Percentiles rank a stretch among this genome's conserved stretches.
Evolutionary conservation across 2,113 vertebrate species (phyloP).

Genomic region (Pseudonaja textilis): DNA sequence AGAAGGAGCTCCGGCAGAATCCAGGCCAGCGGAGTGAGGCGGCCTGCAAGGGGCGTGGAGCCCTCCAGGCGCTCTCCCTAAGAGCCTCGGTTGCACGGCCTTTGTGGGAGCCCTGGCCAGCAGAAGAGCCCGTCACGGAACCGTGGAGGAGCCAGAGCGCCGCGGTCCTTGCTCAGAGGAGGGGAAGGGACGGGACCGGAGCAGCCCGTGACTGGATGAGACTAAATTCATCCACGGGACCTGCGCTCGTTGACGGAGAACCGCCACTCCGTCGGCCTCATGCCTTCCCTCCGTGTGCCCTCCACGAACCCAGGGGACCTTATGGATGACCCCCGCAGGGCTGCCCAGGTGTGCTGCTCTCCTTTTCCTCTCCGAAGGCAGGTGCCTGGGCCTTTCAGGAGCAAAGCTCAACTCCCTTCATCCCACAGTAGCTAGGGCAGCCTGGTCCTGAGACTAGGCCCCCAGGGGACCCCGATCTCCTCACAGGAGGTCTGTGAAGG

Average conservation of each 20-base stretch:
- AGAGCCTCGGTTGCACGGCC: background rate
- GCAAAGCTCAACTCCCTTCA: background rate
- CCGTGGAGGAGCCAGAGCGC: background rate
- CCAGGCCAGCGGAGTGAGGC: background rate
- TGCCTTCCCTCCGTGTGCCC: background rate
- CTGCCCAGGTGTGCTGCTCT: background rate
- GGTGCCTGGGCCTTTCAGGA: background rate
- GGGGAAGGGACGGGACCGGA: background rate
- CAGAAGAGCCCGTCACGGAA: background rate
- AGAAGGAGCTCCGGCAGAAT: background rate
- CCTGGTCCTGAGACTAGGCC: background rate
- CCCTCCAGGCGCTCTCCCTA: background rate
- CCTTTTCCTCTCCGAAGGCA: background rate
- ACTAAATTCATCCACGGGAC: background rate
- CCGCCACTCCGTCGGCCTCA: background rate
- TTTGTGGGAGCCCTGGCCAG: background rate
- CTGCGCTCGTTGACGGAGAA: background rate
- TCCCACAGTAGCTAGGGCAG: background rate
- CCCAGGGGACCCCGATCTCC: too few species aligned
- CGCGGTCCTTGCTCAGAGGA: background rate
- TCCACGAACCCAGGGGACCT: background rate
- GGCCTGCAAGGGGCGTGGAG: too few species aligned
- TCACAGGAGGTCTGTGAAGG: too few species aligned
- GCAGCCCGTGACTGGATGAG: background rate
- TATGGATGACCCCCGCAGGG: background rate